Percentiles rank a stretch among this genome's conserved stretches.
Conservation (phyloP, 2,113 vertebrate genomes). For the Centropus unirufus region DNA sequence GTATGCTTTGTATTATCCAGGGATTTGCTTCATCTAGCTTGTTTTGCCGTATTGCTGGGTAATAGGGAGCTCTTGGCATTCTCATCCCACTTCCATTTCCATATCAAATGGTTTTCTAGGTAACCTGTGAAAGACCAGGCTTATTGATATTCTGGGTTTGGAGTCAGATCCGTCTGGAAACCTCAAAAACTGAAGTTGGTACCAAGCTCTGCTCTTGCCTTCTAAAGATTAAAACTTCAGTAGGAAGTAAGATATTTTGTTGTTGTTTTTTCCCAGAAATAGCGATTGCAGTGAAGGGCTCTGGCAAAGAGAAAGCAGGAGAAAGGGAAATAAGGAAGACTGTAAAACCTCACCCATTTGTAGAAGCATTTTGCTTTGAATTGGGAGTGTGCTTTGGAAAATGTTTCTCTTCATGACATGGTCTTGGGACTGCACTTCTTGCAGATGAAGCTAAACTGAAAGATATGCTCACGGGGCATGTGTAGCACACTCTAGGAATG, state of each 20-base stretch:
- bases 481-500: rapidly evolving
- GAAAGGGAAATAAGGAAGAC: not conserved
- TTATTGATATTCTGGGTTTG: not conserved
- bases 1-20: not conserved
- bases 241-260: not conserved
- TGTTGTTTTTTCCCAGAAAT: not conserved
- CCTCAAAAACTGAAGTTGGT: not conserved
- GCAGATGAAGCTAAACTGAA: not conserved
- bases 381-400: rapidly evolving
- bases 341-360: not conserved
- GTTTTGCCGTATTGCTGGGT: rapidly evolving
- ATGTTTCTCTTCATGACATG: not conserved
- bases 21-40: not conserved
- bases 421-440: not conserved
- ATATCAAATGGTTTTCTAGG: not conserved
- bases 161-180: not conserved
- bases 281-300: not conserved
- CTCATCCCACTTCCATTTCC: not conserved
- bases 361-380: not conserved
- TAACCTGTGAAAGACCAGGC: not conserved
- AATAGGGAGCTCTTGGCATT: not conserved
- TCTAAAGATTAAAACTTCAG: not conserved
- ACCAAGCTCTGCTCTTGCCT: not conserved
- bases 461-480: not conserved
- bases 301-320: not conserved